Evolutionary conservation across 2,888 invertebrate genomes (phyloP).

Genomic region (Zele albiditarsus): DNA sequence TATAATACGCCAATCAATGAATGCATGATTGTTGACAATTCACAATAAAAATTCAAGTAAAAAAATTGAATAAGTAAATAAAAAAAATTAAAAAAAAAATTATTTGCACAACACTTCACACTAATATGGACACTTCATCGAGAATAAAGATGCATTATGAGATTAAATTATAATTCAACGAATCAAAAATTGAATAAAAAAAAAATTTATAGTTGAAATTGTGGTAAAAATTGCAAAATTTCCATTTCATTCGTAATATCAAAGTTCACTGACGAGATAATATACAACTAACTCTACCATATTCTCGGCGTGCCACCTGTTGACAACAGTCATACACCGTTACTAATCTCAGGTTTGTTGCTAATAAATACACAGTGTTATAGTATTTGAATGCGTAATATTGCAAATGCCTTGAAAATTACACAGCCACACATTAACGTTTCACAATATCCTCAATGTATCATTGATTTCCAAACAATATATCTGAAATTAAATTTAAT

Average conservation of each 20-base stretch:
- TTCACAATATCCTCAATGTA: slow-evolving; percentile 35
- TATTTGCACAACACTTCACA: background rate
- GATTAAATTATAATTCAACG: no score
- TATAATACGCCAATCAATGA: background rate
- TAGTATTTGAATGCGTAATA: slow-evolving; percentile 28
- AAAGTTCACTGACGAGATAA: slow-evolving; percentile 24
- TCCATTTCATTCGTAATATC: slow-evolving; percentile 22
- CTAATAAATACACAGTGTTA: slow-evolving; percentile 27
- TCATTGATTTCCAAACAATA: slow-evolving; percentile 14
- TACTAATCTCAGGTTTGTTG: slow-evolving; percentile 38
- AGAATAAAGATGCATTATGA: no score
- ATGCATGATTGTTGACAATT: background rate
- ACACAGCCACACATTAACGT: slow-evolving; percentile 20
- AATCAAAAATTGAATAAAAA: background rate
- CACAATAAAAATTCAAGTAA: background rate
- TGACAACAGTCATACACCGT: slow-evolving; percentile 26
- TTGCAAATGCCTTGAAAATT: slow-evolving; percentile 19
- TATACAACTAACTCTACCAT: slow-evolving; percentile 5
- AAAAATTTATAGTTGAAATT: background rate
- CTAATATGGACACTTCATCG: no score
- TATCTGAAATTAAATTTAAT: background rate
- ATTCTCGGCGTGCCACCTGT: slow-evolving; percentile 18
- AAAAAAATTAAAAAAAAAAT: background rate
- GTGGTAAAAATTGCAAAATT: slow-evolving; percentile 8
- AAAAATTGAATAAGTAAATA: background rate